These are phyloP conservation scores for Urocyon cinereoargenteus DNA, from an alignment of 2,797 vertebrate genomes.

Conservation along the genomic window DNA sequence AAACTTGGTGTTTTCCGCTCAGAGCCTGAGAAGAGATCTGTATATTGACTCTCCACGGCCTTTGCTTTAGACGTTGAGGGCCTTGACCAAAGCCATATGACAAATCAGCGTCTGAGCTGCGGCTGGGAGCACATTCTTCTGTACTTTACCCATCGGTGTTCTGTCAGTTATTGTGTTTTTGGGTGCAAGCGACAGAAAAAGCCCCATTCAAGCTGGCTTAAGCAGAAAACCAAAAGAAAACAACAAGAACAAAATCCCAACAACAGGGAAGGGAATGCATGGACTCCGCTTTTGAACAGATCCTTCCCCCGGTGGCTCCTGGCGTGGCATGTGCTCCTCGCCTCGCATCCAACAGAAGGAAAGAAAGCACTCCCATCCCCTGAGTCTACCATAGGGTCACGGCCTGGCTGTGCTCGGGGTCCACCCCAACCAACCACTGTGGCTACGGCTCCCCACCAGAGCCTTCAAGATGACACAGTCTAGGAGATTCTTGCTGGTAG, in stretches of 20 bases:
- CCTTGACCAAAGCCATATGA: background rate
- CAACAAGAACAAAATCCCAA: background rate
- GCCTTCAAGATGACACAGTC: background rate
- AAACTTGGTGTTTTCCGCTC: background rate
- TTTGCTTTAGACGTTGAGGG: background rate
- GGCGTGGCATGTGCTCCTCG: background rate
- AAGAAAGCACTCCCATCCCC: background rate
- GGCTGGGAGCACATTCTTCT: background rate
- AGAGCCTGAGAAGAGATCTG: background rate
- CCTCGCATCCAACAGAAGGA: background rate
- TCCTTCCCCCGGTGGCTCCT: accelerated
- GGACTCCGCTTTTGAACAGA: background rate
- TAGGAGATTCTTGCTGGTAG: background rate
- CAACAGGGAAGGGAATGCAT: background rate
- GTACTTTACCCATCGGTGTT: background rate
- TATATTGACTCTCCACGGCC: accelerated
- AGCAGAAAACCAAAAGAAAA: background rate
- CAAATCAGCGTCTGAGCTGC: background rate
- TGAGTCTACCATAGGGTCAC: background rate
- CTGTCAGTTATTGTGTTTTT: background rate
- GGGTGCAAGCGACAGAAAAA: background rate
- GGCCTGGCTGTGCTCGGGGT: background rate
- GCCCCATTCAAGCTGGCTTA: background rate
- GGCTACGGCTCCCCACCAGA: background rate
- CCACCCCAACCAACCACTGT: background rate